Evolutionary conservation across 2,888 invertebrate genomes (phyloP).

Genomic region (Stenurella melanura): DNA sequence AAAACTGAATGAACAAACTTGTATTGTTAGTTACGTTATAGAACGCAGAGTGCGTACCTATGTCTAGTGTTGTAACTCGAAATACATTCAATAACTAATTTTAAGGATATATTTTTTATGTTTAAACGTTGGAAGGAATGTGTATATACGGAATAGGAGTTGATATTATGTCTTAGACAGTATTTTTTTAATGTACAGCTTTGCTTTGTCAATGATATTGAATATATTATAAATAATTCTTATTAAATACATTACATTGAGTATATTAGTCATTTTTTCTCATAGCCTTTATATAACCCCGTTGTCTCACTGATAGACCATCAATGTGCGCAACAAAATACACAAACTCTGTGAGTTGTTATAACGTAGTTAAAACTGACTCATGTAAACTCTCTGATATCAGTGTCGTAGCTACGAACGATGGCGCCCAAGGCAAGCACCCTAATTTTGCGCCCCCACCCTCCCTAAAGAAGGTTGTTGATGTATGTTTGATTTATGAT

Average conservation of each 20-base stretch:
- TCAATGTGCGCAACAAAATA: no score
- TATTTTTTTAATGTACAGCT: constrained; percentile 74
- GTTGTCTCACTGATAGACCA: no score
- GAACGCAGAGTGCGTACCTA: constrained; percentile 42
- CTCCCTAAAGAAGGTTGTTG: no score
- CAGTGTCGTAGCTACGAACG: no score
- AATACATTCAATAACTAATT: constrained; percentile 69
- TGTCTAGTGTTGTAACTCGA: constrained; percentile 57
- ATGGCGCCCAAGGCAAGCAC: no score
- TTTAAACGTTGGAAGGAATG: constrained; percentile 60
- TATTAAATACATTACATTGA: constrained; percentile 40
- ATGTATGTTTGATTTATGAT: no score
- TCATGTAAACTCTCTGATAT: no score
- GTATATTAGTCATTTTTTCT: constrained; percentile 19
- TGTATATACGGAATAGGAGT: constrained; percentile 66
- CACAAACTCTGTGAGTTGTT: no score
- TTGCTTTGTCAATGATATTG: constrained; percentile 70
- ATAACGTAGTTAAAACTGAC: no score
- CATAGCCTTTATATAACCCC: not conserved
- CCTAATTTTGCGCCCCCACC: no score
- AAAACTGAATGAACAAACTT: constrained; percentile 43
- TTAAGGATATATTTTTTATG: constrained; percentile 64
- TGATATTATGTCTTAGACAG: constrained; percentile 71
- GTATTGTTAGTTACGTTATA: constrained; percentile 51
- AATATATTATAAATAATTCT: constrained; percentile 37